A percentile compares a stretch with the other conserved stretches of the same genome.
Evolutionary conservation across 2,888 invertebrate genomes (phyloP).

Genomic region (Spatulosminthurus flaviceps): DNA sequence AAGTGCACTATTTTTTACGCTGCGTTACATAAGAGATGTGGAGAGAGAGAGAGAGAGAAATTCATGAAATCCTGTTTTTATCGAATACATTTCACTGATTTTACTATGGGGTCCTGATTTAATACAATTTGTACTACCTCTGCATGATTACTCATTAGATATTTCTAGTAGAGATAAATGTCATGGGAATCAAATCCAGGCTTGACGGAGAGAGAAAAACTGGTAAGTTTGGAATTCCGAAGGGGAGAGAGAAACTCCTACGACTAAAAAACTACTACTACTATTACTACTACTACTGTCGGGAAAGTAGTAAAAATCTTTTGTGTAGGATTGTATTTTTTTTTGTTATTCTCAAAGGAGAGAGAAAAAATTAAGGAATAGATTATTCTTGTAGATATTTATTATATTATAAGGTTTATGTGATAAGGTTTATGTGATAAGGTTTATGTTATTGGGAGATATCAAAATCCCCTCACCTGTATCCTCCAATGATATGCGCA

Average conservation of each 20-base stretch:
- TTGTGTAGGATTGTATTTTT: not conserved
- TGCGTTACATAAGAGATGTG: not conserved
- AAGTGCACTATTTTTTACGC: conserved; percentile 1
- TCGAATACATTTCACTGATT: not conserved
- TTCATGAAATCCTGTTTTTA: conserved; percentile 8
- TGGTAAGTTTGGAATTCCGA: conserved; percentile 14
- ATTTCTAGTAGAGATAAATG: conserved; percentile 22
- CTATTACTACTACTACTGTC: not conserved
- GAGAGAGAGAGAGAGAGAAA: not conserved
- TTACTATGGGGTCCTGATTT: conserved; percentile 13
- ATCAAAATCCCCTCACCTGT: not conserved
- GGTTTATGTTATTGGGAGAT: not conserved
- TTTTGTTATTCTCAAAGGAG: not conserved
- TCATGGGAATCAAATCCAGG: conserved; percentile 6
- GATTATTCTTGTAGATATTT: not conserved
- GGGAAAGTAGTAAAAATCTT: not conserved
- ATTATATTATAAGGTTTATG: not conserved
- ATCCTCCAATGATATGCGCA: not conserved
- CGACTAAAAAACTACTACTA: too few relatives aligned
- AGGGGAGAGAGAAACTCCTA: too few relatives aligned
- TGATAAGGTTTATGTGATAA: not conserved
- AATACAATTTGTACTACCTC: conserved; percentile 33
- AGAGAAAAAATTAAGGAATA: not conserved
- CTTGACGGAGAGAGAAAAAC: conserved; percentile 10
- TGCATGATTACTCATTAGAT: conserved; percentile 31